Conservation (phyloP, 2,888 invertebrate genomes). For the Pandemis corylana region DNA sequence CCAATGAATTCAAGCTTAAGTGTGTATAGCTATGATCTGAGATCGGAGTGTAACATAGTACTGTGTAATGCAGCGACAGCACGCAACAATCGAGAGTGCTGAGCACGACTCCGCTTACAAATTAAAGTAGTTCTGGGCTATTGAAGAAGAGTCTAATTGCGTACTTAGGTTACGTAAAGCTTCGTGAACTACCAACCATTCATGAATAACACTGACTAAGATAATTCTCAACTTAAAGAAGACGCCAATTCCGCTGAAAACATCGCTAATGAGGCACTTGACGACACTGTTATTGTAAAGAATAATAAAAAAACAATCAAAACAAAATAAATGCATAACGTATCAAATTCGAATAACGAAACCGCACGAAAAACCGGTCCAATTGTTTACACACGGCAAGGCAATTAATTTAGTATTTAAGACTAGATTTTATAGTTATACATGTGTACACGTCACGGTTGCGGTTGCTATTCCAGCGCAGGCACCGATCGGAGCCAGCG, state of each 20-base stretch:
- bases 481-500: constrained; percentile 27
- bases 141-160: constrained; percentile 29
- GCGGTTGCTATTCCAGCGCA: constrained; percentile 26
- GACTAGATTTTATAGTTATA: constrained; percentile 27
- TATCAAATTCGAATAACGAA: background rate
- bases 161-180: constrained; percentile 19
- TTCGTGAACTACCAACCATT: constrained; percentile 9
- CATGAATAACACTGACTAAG: background rate
- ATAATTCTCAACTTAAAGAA: background rate
- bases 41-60: background rate
- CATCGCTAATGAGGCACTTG: background rate
- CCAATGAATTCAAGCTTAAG: too few relatives aligned
- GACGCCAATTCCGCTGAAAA: background rate
- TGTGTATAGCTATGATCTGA: too few relatives aligned
- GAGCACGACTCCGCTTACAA: constrained; percentile 29
- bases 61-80: constrained; percentile 26
- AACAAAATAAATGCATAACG: background rate
- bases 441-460: constrained; percentile 19
- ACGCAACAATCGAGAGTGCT: constrained; percentile 40
- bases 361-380: constrained; percentile 19
- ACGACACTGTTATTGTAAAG: background rate
- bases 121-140: constrained; percentile 30
- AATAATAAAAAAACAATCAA: background rate
- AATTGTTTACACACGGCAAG: background rate
- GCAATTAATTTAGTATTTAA: constrained; percentile 21